These are phyloP conservation scores for Hermatobates lingyangjiaoensis DNA, from an alignment of 1,140 invertebrate genomes.

Conservation along the genomic window DNA sequence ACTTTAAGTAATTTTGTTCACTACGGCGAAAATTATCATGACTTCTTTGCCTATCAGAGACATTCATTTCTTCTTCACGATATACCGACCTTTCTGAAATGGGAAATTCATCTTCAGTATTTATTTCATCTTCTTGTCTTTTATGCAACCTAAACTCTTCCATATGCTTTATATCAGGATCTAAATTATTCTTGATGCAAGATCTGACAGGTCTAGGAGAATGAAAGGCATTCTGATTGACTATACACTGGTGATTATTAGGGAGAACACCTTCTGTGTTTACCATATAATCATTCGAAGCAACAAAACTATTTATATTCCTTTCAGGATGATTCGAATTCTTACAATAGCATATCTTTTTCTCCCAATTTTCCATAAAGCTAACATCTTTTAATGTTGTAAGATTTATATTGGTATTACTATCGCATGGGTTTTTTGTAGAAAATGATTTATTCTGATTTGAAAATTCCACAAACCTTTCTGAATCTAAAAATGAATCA, in stretches of 20 bases:
- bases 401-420: not conserved
- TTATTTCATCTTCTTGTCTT: no score
- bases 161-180: no score
- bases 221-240: not conserved
- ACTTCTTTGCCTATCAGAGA: no score
- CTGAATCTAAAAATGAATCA: slow-evolving; percentile 1
- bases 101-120: no score
- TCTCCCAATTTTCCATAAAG: not conserved
- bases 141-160: no score
- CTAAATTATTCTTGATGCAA: not conserved
- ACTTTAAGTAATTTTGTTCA: no score
- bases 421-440: no score
- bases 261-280: no score
- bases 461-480: not conserved
- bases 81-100: no score
- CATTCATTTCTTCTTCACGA: no score
- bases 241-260: not conserved
- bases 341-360: not conserved
- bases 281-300: not conserved
- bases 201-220: not conserved
- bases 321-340: not conserved
- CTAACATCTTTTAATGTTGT: not conserved
- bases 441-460: no score
- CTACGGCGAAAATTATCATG: no score
- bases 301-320: not conserved